Evolutionary conservation across 2,113 vertebrate genomes (phyloP), one percentile per base, ranked within the genome.

Genomic region (Neotragus pygmaeus): DNA sequence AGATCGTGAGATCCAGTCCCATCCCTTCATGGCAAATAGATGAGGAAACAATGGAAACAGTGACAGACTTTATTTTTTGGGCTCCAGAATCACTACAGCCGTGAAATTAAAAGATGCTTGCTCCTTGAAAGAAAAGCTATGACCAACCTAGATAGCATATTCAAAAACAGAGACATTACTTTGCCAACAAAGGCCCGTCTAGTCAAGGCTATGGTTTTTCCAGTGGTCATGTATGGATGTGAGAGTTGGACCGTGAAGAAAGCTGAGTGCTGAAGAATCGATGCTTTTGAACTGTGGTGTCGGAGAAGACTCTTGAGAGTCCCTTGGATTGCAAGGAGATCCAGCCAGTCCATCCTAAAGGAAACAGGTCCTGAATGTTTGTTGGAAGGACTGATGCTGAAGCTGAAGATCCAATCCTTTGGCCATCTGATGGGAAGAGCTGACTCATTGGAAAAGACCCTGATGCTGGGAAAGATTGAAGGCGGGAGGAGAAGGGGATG

Each of bases 211-310:
- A 64, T n/a, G 15, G 7, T 64, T n/a, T 66, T n/a, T 19, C 33
- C 33, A 9, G 16, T n/a, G 0, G 62, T 66, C 62, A n/a, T n/a
- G 16, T 66, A 10, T 66, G 33, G 16, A 66, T 2, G 28, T 7
- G 33, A n/a, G 7, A 66, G 3, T n/a, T 64, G 33, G 15, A 64
- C 30, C 4, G 15, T 64, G 15, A 64, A n/a, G 30, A 64, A 66
- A 7, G 33, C 7, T n/a, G 33, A n/a, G 33, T 0, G 2, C 15
- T 0, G 0, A n/a, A 66, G 62, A 66, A 66, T 19, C 2, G 33
- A 33, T n/a, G 62, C 33, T 66, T n/a, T 66, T 66, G 16, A 19
- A 19, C 33, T 66, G 33, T 66, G 16, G 7, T 9, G 62, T 9
- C n/a, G 33, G 33, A n/a, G 33, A 66, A n/a, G 33, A n/a, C 62